Base-by-base conservation (phyloP, 2,113 vertebrate genomes). In the Serranochromis macrocephalus region DNA sequence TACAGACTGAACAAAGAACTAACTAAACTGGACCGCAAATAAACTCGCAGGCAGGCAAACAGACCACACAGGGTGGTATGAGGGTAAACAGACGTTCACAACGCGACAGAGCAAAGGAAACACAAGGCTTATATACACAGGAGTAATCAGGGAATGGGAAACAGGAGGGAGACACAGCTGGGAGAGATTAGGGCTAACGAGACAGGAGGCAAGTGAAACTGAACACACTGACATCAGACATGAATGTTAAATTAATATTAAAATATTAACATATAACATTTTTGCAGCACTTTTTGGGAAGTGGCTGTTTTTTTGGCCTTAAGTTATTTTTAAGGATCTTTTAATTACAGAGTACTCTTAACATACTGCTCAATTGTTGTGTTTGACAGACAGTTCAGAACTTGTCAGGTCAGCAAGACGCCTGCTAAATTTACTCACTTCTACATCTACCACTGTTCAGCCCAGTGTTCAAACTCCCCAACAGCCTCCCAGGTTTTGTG, bases 61-160 rank as follows among this genome's bases (percentile, higher is more conserved):
- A 1, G 7, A 0, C 0, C 7, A 58, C 55, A 31, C 7, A 9
- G 8, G 14, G 0, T 4, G 26, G 14, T 31, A 31, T 31, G 26
- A 31, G 0, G 26, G 3, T 58, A 17, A 58, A 9, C 14, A 6
- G 14, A 31, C 5, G 0, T 31, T 58, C 0, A 58, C 57, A 17
- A 31, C 0, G 0, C 14, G 0, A 31, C 26, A 58, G 26, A 58
- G 5, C 26, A 31, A 58, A 31, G 26, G 2, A 58, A 0, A 4
- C 57, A 58, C 5, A 58, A 2, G 26, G 5, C 14, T 58, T 31
- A 58, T 16, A 31, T 31, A 0, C 1, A 9, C 1, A 49, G 7
- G 8, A 58, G 57, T 58, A 58, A 58, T 31, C 57, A 58, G 57
- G 57, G 14, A 58, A 58, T 58, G 57, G 14, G 26, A 58, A 58